Percentiles rank a stretch among this genome's conserved stretches.
These are phyloP conservation scores for Rhinoderma darwinii DNA, from an alignment of 2,113 vertebrate genomes.

Conservation along the genomic window DNA sequence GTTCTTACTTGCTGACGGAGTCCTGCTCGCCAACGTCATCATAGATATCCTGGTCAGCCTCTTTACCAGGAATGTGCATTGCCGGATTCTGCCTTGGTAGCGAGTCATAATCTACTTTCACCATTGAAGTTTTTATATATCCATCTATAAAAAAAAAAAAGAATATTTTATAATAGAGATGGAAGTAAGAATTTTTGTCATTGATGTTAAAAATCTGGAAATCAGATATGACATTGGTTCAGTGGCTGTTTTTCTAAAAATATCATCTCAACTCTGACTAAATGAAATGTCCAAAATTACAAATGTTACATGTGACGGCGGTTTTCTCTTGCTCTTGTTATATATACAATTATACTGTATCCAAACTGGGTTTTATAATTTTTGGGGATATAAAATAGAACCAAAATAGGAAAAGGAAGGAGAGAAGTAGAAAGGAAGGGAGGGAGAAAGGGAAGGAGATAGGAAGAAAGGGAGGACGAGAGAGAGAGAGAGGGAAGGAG, in stretches of 20 bases:
- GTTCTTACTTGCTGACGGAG: conserved; percentile 69
- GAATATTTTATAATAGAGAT: not conserved
- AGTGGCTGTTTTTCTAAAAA: no score
- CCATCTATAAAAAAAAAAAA: conserved; percentile 77
- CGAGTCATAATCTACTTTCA: conserved; percentile 86
- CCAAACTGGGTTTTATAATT: no score
- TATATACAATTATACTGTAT: no score
- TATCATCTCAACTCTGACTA: no score
- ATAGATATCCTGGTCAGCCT: conserved; percentile 81
- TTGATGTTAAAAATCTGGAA: no score
- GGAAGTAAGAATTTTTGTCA: not conserved
- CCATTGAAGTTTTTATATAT: conserved; percentile 87
- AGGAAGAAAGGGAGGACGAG: not conserved
- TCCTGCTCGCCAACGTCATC: conserved; percentile 85
- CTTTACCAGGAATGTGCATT: conserved; percentile 46
- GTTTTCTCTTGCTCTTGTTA: no score
- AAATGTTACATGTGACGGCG: no score
- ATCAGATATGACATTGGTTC: no score
- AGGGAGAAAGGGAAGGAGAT: not conserved
- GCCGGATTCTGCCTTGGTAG: conserved; percentile 73
- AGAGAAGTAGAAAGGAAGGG: not conserved
- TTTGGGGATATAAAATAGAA: no score
- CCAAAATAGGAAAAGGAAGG: no score
- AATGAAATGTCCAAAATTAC: no score
- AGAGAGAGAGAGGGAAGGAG: not conserved